Conservation (phyloP, 1,140 invertebrate genomes). For the Drosophila navojoa region DNA sequence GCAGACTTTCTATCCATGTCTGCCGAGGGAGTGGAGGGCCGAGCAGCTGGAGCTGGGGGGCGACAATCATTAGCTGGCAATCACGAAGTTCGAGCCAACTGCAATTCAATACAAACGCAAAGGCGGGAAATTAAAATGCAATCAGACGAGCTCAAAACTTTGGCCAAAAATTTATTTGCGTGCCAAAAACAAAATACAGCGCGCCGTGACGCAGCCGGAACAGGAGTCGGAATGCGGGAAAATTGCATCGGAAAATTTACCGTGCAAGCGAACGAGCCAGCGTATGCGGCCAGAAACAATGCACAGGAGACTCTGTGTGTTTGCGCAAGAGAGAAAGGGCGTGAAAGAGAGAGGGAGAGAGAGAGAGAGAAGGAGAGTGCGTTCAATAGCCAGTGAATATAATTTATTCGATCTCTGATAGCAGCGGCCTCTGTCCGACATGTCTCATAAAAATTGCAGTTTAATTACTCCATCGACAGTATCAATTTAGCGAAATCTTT, state of each 20-base stretch:
- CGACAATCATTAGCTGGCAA: slow-evolving; percentile 38
- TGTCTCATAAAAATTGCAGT: slow-evolving; percentile 84
- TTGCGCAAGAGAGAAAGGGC: slow-evolving; percentile 22
- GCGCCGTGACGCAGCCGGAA: slow-evolving; percentile 19
- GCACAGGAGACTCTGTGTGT: slow-evolving; percentile 17
- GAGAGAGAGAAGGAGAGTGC: slow-evolving; percentile 1
- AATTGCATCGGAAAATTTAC: slow-evolving; percentile 74
- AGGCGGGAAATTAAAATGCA: slow-evolving; percentile 48
- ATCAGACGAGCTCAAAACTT: slow-evolving; percentile 34
- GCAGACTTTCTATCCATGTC: slow-evolving; percentile 18
- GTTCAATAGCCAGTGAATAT: slow-evolving; percentile 58
- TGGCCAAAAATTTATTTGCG: slow-evolving; percentile 43
- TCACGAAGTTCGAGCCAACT: slow-evolving; percentile 11
- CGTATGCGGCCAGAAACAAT: slow-evolving; percentile 46
- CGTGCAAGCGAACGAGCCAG: slow-evolving; percentile 52
- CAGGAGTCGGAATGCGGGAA: slow-evolving; percentile 35
- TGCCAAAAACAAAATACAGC: slow-evolving; percentile 42
- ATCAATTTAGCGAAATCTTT: slow-evolving; percentile 83
- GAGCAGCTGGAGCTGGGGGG: slow-evolving; percentile 15
- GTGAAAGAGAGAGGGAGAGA: not conserved
- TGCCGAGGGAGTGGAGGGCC: too few relatives aligned
- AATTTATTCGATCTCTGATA: slow-evolving; percentile 84
- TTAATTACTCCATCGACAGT: slow-evolving; percentile 84
- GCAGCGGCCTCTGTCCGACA: slow-evolving; percentile 78
- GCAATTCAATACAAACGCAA: slow-evolving; percentile 42